These are phyloP conservation scores for Menidia menidia DNA, from an alignment of 2,797 vertebrate species.

Conservation along the genomic window DNA sequence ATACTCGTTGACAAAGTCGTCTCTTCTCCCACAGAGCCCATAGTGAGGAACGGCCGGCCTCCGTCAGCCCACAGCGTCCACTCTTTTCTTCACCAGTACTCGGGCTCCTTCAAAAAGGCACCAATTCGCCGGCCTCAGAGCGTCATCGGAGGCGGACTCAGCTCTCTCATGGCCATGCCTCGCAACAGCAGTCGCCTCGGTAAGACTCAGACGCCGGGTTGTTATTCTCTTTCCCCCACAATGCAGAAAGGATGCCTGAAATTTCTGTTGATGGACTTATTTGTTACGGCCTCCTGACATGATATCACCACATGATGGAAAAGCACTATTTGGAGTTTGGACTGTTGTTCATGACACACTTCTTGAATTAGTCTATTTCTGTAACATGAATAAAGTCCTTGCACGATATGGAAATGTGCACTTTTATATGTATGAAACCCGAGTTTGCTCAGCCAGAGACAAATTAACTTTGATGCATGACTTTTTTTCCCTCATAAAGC, in stretches of 20 bases:
- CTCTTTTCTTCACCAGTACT: slow-evolving; percentile 96
- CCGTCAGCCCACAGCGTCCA: slow-evolving; percentile 96
- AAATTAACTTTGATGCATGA: slow-evolving; percentile 35
- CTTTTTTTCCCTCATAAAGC: slow-evolving; percentile 20
- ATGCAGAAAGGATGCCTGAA: neutral
- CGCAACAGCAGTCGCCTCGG: slow-evolving; percentile 95
- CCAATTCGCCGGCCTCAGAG: slow-evolving; percentile 93
- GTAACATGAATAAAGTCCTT: slow-evolving; percentile 5
- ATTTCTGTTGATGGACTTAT: no score
- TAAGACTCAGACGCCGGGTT: slow-evolving; percentile 73
- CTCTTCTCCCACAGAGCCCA: slow-evolving; percentile 84
- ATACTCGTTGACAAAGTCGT: neutral
- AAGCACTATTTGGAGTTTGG: no score
- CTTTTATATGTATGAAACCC: slow-evolving; percentile 13
- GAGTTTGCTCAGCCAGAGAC: slow-evolving; percentile 19
- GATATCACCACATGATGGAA: no score
- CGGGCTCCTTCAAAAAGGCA: slow-evolving; percentile 95
- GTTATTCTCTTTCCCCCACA: neutral
- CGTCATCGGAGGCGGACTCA: slow-evolving; percentile 93
- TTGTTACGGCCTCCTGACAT: no score
- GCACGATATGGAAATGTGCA: neutral
- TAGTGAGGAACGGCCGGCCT: slow-evolving; percentile 95
- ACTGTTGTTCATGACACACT: neutral
- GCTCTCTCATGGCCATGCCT: slow-evolving; percentile 94
- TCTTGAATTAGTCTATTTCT: neutral